These are phyloP conservation scores for Drosophila subquinaria DNA, from an alignment of 2,888 invertebrate species.

Conservation along the genomic window DNA sequence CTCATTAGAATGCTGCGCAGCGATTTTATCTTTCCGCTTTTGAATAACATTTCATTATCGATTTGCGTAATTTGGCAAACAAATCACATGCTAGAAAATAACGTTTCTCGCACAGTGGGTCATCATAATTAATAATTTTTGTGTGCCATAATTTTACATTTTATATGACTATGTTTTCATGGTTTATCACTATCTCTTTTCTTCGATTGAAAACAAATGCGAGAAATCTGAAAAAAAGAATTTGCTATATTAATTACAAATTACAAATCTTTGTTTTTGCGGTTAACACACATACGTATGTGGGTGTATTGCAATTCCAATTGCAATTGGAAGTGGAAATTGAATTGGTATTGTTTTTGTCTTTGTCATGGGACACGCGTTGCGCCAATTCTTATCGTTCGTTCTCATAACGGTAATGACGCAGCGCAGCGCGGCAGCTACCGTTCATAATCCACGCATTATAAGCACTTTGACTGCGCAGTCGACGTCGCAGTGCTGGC, in stretches of 20 bases:
- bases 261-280: conserved; percentile 22
- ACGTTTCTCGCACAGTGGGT: conserved; percentile 35
- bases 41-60: conserved; percentile 44
- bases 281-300: conserved; percentile 10
- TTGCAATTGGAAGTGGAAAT: conserved; percentile 41
- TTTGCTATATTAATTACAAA: conserved; percentile 53
- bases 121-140: neutral
- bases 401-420: conserved; percentile 34
- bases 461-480: conserved; percentile 31
- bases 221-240: neutral
- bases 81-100: conserved; percentile 29
- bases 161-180: conserved; percentile 1
- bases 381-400: conserved; percentile 54
- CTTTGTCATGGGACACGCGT: conserved; percentile 50
- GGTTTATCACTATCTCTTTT: neutral
- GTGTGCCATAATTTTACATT: conserved; percentile 1
- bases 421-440: conserved; percentile 33
- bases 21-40: neutral
- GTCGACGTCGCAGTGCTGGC: conserved; percentile 23
- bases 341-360: conserved; percentile 31
- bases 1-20: conserved; percentile 38
- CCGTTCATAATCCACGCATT: conserved; percentile 60
- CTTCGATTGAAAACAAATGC: conserved; percentile 3
- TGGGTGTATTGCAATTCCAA: conserved; percentile 11
- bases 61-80: conserved; percentile 47